Conservation (phyloP, 2,888 invertebrate genomes). For the Smittia aterrima region DNA sequence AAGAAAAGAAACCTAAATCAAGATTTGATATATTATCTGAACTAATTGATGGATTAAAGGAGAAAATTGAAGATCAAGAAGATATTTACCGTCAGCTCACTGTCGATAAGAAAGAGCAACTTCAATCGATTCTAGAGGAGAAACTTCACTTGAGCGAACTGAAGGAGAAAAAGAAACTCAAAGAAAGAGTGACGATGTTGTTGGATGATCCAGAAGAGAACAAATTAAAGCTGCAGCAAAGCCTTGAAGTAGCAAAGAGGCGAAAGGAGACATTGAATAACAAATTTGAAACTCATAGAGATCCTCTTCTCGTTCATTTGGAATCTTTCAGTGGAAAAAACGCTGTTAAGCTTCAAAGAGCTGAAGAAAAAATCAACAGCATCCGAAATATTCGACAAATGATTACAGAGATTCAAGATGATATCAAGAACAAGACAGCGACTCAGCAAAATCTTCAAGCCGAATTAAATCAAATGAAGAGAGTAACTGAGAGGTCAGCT, state of each 20-base stretch:
- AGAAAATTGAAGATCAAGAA: constrained; percentile 51
- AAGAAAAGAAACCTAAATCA: not conserved
- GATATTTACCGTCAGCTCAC: constrained; percentile 46
- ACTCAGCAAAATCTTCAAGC: constrained; percentile 53
- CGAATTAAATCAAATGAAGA: constrained; percentile 58
- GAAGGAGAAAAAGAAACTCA: constrained; percentile 56
- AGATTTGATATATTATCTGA: constrained; percentile 25
- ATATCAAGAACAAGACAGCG: constrained; percentile 51
- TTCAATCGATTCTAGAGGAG: constrained; percentile 44
- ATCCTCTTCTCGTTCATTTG: constrained; percentile 61
- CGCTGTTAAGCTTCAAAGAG: constrained; percentile 48
- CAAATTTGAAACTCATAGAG: constrained; percentile 72
- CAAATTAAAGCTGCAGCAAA: constrained; percentile 58
- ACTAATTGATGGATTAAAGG: constrained; percentile 49
- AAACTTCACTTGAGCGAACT: constrained; percentile 50
- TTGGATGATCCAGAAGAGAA: constrained; percentile 65
- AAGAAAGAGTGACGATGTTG: constrained; percentile 62
- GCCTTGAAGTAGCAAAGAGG: constrained; percentile 63
- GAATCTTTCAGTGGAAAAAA: constrained; percentile 51
- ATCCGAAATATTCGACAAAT: constrained; percentile 47
- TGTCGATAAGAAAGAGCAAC: constrained; percentile 44
- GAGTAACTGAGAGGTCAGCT: constrained; percentile 58
- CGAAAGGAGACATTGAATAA: constrained; percentile 63
- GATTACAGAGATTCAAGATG: constrained; percentile 52
- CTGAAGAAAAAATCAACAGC: constrained; percentile 35